Base-by-base conservation (phyloP, 1,140 invertebrate species). In the Pseudomyrmex cubaensis region DNA sequence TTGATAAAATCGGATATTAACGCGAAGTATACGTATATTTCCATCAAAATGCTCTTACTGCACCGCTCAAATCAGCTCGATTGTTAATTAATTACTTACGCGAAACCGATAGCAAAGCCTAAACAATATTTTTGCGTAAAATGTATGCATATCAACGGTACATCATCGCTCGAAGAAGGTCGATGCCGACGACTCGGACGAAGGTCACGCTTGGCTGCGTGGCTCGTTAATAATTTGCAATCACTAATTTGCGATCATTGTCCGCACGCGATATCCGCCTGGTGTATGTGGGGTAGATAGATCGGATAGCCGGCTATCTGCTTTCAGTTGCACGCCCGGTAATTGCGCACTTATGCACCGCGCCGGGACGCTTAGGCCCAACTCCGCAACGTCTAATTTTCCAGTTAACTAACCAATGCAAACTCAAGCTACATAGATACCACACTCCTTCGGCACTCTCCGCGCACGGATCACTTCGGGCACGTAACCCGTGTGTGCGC, bases 241-340 rank as follows among this genome's bases (percentile, higher is more conserved):
- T 89, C 75, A 54, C 87, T 83, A 87, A 87, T 90, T 85, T 54
- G 82, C 76, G 76, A 86, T 90, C 85, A 89, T 90, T 89, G 89
- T 84, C 86, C 82, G 84, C 88, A 89, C 89, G 89, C 89, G 84
- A 90, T 88, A 88, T 85, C 83, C 74, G 74, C 4, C 50, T 50
- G 62, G 77, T 50, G 10, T 35, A 63, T 63, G 44, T 64, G 69
- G 70, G 82, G 50, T 76, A 52, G 82, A 87, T 63, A 87, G 59
- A 54, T 59, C 67, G 75, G 59, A 87, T 74, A 62, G 72, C 46
- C 57, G 76, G 72, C 75, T 83, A 88, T 87, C 61, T 44, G 63
- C 82, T 78, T 75, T 56, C 63, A 74, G 77, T 85, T 85, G 61
- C 75, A 57, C 63, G 72, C 44, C 52, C 35, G 54, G 77, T 88